These are phyloP conservation scores for Plusia festucae DNA, from an alignment of 2,888 invertebrate genomes.

Conservation along the genomic window DNA sequence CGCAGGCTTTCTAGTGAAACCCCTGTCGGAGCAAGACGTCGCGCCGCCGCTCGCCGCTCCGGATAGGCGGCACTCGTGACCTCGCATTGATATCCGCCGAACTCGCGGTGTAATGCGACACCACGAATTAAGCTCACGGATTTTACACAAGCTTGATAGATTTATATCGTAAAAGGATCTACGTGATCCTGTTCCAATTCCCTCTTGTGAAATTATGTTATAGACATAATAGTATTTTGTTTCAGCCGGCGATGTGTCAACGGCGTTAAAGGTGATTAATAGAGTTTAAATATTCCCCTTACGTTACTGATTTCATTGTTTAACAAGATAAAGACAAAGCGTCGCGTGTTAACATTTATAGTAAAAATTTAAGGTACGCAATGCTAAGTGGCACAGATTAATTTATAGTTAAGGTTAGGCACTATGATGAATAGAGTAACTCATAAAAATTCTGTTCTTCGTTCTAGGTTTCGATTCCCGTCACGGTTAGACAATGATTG, in stretches of 20 bases:
- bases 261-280: neutral
- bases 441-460: constrained; percentile 14
- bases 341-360: neutral
- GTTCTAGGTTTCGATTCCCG: constrained; percentile 29
- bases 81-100: constrained; percentile 65
- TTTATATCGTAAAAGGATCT: constrained; percentile 16
- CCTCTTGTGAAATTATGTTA: constrained; percentile 4
- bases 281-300: neutral
- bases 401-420: neutral
- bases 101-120: constrained; percentile 51
- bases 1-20: constrained; percentile 78
- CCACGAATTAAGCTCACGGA: constrained; percentile 40
- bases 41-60: constrained; percentile 42
- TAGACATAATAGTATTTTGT: constrained; percentile 3
- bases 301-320: neutral
- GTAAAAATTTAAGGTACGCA: neutral
- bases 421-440: neutral
- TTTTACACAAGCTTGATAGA: constrained; percentile 31
- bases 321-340: neutral
- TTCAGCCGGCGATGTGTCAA: neutral
- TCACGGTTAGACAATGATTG: constrained; percentile 47
- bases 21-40: constrained; percentile 52
- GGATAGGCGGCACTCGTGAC: constrained; percentile 65
- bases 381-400: neutral
- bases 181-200: neutral